Evolutionary conservation across 1,140 invertebrate species (phyloP).

Genomic region (Drosophila seguyi): DNA sequence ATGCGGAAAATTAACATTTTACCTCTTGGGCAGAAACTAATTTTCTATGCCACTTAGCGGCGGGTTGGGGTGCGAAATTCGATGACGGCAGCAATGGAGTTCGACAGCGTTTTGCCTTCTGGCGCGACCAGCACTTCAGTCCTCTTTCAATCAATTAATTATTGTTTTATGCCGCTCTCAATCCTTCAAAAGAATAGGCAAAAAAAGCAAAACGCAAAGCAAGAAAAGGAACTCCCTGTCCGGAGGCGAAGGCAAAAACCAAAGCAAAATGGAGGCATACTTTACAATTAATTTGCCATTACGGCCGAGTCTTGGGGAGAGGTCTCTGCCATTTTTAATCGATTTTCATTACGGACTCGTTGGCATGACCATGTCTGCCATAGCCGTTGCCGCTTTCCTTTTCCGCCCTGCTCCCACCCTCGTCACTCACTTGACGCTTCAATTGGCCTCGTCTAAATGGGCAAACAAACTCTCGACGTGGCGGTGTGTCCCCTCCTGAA

Average conservation of each 20-base stretch:
- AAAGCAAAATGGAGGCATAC: conserved; percentile 80
- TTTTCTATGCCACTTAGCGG: conserved; percentile 77
- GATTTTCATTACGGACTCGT: conserved; percentile 77
- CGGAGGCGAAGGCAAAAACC: conserved; percentile 67
- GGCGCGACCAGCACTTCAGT: conserved; percentile 61
- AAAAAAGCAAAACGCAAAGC: conserved; percentile 42
- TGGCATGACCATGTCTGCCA: conserved; percentile 20
- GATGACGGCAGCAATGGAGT: conserved; percentile 19
- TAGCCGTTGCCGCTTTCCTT: not conserved
- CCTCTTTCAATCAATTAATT: conserved; percentile 82
- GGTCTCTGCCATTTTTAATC: conserved; percentile 69
- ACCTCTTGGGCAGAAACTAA: conserved; percentile 73
- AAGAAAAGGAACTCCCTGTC: conserved; percentile 46
- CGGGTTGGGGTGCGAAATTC: conserved; percentile 12
- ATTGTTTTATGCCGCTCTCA: conserved; percentile 78
- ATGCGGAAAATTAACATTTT: conserved; percentile 67
- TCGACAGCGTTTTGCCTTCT: conserved; percentile 43
- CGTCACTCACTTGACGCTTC: conserved; percentile 79
- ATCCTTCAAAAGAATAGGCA: conserved; percentile 62
- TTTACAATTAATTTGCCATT: conserved; percentile 83
- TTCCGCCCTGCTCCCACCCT: conserved; percentile 12
- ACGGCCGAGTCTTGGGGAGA: conserved; percentile 29
- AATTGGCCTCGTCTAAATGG: conserved; percentile 75
- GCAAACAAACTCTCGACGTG: conserved; percentile 63
- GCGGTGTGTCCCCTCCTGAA: conserved; percentile 23